phyloP scores from a whole-genome alignment of 2,888 invertebrate genomes.

The Drosophila multiciliata region DNA sequence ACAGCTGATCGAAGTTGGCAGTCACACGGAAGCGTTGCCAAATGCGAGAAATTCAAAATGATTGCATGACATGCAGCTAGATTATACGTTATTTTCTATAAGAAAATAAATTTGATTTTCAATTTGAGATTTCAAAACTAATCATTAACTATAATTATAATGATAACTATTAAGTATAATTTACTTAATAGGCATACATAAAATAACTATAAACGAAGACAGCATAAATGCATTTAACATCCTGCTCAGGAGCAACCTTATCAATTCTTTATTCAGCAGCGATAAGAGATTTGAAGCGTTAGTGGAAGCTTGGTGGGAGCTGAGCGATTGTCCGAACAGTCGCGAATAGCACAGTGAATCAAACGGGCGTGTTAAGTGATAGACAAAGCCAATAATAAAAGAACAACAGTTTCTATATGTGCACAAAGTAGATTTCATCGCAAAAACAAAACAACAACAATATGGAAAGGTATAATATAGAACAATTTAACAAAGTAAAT shows the following conservation, averaged over 20 bases:
- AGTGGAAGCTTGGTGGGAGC: conserved; percentile 46
- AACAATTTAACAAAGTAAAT: neutral
- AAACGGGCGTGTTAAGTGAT: conserved; percentile 50
- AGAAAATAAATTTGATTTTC: no score
- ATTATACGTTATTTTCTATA: conserved; percentile 31
- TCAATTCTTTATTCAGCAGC: conserved; percentile 36
- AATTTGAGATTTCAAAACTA: neutral
- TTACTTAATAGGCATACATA: neutral
- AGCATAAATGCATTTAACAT: conserved; percentile 14
- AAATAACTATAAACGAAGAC: neutral
- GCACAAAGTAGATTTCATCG: conserved; percentile 20
- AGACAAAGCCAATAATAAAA: conserved; percentile 30
- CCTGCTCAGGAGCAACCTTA: conserved; percentile 49
- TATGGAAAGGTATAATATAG: conserved; percentile 49
- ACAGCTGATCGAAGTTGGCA: conserved; percentile 39
- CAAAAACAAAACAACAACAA: conserved; percentile 1
- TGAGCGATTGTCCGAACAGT: conserved; percentile 58
- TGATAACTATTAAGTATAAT: neutral
- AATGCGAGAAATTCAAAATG: neutral
- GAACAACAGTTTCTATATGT: conserved; percentile 15
- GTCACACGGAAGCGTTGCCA: conserved; percentile 21
- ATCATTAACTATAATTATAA: neutral
- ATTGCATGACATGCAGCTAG: conserved; percentile 12
- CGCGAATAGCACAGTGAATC: conserved; percentile 44
- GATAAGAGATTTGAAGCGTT: conserved; percentile 46